phyloP scores from a whole-genome alignment of 2,888 invertebrate species.

The Phyto melanocephala region DNA sequence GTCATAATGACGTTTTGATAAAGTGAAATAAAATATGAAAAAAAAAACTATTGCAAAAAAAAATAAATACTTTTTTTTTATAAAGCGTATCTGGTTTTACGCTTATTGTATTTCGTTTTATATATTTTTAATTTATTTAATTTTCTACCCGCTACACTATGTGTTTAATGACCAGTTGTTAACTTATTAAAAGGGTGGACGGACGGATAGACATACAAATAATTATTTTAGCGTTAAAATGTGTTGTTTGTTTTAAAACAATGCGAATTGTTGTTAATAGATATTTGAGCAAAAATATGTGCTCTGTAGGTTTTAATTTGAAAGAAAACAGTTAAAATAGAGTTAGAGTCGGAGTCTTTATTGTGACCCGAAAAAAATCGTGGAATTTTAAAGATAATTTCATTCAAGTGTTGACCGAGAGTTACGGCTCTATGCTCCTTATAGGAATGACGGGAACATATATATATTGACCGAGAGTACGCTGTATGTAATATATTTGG shows the following conservation, averaged over 20 bases:
- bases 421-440: no score
- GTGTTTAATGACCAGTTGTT: background rate
- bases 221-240: background rate
- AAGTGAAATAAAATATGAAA: constrained; percentile 55
- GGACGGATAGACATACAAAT: background rate
- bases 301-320: no score
- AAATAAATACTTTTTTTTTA: background rate
- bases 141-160: constrained; percentile 16
- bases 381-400: no score
- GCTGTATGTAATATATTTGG: no score
- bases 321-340: no score
- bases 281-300: background rate
- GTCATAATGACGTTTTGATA: constrained; percentile 70
- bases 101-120: constrained; percentile 53
- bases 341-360: no score
- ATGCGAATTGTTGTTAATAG: no score
- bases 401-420: no score
- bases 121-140: constrained; percentile 1
- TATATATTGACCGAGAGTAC: no score
- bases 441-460: no score
- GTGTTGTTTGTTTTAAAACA: no score
- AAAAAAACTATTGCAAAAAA: constrained; percentile 27
- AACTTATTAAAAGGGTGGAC: background rate
- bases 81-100: constrained; percentile 64
- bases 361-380: no score